Evolutionary conservation across 2,797 vertebrate genomes (phyloP).

Genomic region (Scomberomorus guttatus): DNA sequence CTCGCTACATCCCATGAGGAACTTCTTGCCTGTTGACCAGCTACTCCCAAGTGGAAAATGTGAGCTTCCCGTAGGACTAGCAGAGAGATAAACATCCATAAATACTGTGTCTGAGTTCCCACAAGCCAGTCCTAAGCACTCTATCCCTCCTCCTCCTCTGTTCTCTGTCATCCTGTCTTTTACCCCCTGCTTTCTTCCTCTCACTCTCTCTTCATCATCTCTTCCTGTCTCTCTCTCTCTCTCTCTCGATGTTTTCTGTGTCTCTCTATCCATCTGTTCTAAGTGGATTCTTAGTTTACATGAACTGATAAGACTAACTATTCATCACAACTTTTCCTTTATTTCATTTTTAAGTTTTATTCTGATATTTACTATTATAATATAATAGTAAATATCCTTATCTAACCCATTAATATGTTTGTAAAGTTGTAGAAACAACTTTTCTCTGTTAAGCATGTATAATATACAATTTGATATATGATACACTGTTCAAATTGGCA

Average conservation of each 20-base stretch:
- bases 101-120: constrained; percentile 80
- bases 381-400: not conserved
- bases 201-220: constrained; percentile 31
- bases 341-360: constrained; percentile 35
- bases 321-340: constrained; percentile 37
- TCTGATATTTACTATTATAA: too few relatives aligned
- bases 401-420: not conserved
- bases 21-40: constrained; percentile 62
- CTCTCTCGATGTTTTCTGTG: constrained; percentile 30
- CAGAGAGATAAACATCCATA: constrained; percentile 83
- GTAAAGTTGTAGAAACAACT: not conserved
- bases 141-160: constrained; percentile 56
- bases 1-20: constrained; percentile 42
- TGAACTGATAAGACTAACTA: constrained; percentile 61
- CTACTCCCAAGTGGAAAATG: constrained; percentile 82
- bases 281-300: constrained; percentile 51
- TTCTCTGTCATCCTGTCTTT: constrained; percentile 66
- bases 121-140: constrained; percentile 66
- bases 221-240: constrained; percentile 52
- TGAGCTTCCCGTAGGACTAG: constrained; percentile 78
- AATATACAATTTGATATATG: not conserved
- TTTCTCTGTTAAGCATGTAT: not conserved
- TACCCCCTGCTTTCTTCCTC: constrained; percentile 36
- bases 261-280: constrained; percentile 44
- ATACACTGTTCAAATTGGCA: not conserved